Conservation (phyloP, 2,888 invertebrate genomes). For the Dorcus hopei region DNA sequence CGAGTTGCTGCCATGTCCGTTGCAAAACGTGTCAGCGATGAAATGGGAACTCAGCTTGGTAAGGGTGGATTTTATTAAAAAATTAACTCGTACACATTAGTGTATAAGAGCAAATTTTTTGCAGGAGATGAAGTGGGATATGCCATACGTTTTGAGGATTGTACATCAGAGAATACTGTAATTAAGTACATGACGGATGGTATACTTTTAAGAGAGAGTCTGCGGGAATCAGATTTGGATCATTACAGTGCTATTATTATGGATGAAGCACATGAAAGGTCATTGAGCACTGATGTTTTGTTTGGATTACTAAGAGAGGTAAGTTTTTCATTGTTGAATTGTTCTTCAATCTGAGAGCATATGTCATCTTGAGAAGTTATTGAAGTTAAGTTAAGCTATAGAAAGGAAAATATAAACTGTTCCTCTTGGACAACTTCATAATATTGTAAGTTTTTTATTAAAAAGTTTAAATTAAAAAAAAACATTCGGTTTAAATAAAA, state of each 20-base stretch:
- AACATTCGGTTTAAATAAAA: too few relatives aligned
- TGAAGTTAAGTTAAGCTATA: background rate
- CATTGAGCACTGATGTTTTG: constrained; percentile 95
- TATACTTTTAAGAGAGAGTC: constrained; percentile 91
- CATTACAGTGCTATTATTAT: constrained; percentile 97
- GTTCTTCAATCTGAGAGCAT: background rate
- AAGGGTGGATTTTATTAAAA: constrained; percentile 18
- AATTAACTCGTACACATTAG: background rate
- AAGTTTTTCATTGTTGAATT: constrained; percentile 40
- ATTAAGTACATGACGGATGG: constrained; percentile 99
- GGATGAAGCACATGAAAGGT: constrained; percentile 99
- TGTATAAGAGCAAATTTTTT: background rate
- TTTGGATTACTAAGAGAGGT: constrained; percentile 94
- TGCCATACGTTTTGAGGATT: constrained; percentile 99
- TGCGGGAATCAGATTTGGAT: constrained; percentile 94
- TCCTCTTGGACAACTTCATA: too few relatives aligned
- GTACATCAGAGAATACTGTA: constrained; percentile 89
- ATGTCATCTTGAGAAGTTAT: background rate
- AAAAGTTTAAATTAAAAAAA: too few relatives aligned
- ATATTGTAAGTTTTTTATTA: too few relatives aligned
- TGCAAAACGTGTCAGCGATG: constrained; percentile 97
- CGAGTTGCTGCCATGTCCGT: constrained; percentile 99
- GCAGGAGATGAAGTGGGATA: constrained; percentile 91
- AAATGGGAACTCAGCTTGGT: constrained; percentile 88
- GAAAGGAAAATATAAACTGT: too few relatives aligned